Evolutionary conservation across 2,113 vertebrate species (phyloP), one percentile per base, ranked within the genome.

Genomic region (Toxostoma redivivum): DNA sequence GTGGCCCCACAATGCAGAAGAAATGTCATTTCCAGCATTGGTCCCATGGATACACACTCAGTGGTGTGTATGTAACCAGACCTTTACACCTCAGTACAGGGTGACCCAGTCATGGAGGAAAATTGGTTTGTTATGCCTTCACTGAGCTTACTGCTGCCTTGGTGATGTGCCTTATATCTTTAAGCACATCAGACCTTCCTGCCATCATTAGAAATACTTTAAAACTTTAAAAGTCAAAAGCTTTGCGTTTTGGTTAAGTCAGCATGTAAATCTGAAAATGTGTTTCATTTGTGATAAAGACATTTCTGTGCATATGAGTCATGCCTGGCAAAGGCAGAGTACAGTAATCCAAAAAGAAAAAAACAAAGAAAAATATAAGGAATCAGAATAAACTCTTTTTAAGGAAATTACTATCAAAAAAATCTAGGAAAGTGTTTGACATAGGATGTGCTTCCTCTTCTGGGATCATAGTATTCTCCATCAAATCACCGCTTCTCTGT

Each of bases 231-330:
- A 96, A 95, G 61, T 53, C 37, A 60, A 92, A 88, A 90, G 47
- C 54, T 74, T 81, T 69, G 45, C 65, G 23, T 64, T 96, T 94
- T 81, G 60, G n/a, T 62, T 94, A 88, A 77, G 56, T 80, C 58
- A 88, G 81, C 81, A 73, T 66, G 47, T 61, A 91, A 82, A 82
- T 82, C 78, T 90, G 58, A 95, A 86, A 91, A 89, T 65, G 48
- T 85, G 62, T 69, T 91, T 92, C 53, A 58, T 73, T 77, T 90
- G 64, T 86, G 91, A 85, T 85, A 88, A 93, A 61, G 24, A 28
- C 45, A 42, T 47, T 88, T 81, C 67, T 85, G 53, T 94, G 35
- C 42, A 12, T 58, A 35, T 79, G 90, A 94, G 47, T 94, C 71
- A 92, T 70, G 54, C 61, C 42, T 31, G 12, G 57, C 48, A 88